Base-by-base conservation (phyloP, 2,888 invertebrate genomes). In the Choreutis nemorana region DNA sequence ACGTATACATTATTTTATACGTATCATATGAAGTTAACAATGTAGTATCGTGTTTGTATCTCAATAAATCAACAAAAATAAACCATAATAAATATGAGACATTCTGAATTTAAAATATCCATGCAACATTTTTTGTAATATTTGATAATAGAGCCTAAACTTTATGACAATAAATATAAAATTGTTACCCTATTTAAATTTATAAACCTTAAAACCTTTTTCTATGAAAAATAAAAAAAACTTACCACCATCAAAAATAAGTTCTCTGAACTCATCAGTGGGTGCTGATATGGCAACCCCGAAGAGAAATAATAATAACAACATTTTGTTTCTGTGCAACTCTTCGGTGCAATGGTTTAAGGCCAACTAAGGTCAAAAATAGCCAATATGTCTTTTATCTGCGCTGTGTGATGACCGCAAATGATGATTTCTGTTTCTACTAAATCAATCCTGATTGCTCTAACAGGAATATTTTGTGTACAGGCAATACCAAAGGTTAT, bases 401-500 rank as follows among this genome's bases (percentile, higher is more conserved):
- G n/a, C n/a, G n/a, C n/a, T n/a, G n/a, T n/a, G n/a, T n/a, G n/a
- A 63, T 51, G 49, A 47, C 50, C 48, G 50, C 50, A 47, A 50
- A 39, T 34, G 43, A 54, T 51, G 54, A 53, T 54, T 53, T 45
- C 50, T 60, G 57, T 62, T 68, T 62, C 66, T 63, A 55, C 50
- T 51, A 50, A 47, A 42, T 55, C 73, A 72, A 71, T 73, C 72
- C 71, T 62, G 60, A 51, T 58, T 54, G 46, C 44, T 50, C 55
- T 61, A 67, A 57, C 60, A 39, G 56, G 50, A 46, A 58, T 57
- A 58, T 63, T 62, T 54, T 55, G 32, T 32, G 67, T 71, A 72
- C 64, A 57, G 35, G 60, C 55, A 36, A 31, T 33, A 16, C 35
- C 50, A 56, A 26, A 47, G 39, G 28, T 36, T n/a, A n/a, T n/a